Evolutionary conservation across 2,113 vertebrate species (phyloP).

Genomic region (Centropus bengalensis): DNA sequence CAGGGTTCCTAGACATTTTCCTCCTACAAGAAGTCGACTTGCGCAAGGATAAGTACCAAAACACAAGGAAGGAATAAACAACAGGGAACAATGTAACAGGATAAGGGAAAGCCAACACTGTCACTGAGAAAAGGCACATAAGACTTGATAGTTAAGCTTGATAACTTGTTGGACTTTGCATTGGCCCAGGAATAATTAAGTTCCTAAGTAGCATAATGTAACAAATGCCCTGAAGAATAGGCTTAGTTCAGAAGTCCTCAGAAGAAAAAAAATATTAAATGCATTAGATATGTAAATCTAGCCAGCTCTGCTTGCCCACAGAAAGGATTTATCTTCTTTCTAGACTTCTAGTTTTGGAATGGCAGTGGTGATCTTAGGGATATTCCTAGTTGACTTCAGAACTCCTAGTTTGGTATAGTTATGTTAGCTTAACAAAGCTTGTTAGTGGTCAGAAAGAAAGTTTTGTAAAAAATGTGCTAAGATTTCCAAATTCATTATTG

Average conservation of each 20-base stretch:
- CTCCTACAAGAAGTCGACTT: not conserved
- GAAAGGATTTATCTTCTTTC: not conserved
- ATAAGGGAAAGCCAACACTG: not conserved
- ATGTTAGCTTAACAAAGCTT: not conserved
- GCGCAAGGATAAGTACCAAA: not conserved
- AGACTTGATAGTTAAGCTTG: not conserved
- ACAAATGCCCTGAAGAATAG: not conserved
- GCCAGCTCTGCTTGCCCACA: not conserved
- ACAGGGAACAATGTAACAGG: not conserved
- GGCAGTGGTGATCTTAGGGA: not conserved
- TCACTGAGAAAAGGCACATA: not conserved
- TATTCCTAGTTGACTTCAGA: not conserved
- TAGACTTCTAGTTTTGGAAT: not conserved
- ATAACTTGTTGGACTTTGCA: not conserved
- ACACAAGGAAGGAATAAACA: not conserved
- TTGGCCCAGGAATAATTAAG: not conserved
- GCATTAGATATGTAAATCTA: constrained; percentile 8
- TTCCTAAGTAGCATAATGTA: not conserved
- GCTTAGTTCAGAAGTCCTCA: not conserved
- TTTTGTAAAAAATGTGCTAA: not conserved
- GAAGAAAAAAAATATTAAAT: not conserved
- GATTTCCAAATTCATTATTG: not conserved
- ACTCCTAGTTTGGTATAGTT: not conserved
- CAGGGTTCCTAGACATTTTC: not conserved
- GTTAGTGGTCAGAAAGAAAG: not conserved